A percentile compares a stretch with the other conserved stretches of the same genome.
phyloP scores from a whole-genome alignment of 2,888 invertebrate genomes.

The Synergus japonicus region DNA sequence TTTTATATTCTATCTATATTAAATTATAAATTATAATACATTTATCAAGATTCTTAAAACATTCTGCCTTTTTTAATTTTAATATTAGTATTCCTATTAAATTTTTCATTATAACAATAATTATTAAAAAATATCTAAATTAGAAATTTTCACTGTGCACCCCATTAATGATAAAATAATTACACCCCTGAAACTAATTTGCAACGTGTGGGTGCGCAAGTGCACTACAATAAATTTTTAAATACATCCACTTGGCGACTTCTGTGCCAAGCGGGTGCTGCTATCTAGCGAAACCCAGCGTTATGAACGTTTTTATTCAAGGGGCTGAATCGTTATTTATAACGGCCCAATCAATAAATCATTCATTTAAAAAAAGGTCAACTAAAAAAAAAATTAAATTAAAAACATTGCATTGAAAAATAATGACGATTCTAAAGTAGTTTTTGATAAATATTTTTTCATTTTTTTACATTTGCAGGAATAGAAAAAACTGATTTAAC shows the following conservation, averaged over 20 bases:
- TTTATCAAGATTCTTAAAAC: background rate
- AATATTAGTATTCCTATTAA: background rate
- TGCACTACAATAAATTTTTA: slow-evolving; percentile 4
- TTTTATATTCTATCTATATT: background rate
- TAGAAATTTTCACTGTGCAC: background rate
- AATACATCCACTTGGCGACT: background rate
- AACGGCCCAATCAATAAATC: slow-evolving; percentile 1
- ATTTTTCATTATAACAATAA: no score
- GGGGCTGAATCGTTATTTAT: slow-evolving; percentile 16
- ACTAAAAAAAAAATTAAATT: background rate
- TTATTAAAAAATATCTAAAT: background rate
- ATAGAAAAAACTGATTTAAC: background rate
- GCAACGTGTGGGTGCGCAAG: background rate
- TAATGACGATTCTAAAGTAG: background rate
- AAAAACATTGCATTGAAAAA: background rate
- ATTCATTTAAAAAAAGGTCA: background rate
- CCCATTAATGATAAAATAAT: background rate
- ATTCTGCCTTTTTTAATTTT: background rate
- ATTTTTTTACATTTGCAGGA: background rate
- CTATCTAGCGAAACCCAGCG: slow-evolving; percentile 36
- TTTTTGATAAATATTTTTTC: background rate
- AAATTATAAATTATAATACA: background rate
- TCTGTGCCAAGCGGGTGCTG: slow-evolving; percentile 35
- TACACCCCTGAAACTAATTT: slow-evolving; percentile 7
- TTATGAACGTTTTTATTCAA: slow-evolving; percentile 36